phyloP scores from a whole-genome alignment of 2,888 invertebrate species.

The Tubulanus polymorphus region DNA sequence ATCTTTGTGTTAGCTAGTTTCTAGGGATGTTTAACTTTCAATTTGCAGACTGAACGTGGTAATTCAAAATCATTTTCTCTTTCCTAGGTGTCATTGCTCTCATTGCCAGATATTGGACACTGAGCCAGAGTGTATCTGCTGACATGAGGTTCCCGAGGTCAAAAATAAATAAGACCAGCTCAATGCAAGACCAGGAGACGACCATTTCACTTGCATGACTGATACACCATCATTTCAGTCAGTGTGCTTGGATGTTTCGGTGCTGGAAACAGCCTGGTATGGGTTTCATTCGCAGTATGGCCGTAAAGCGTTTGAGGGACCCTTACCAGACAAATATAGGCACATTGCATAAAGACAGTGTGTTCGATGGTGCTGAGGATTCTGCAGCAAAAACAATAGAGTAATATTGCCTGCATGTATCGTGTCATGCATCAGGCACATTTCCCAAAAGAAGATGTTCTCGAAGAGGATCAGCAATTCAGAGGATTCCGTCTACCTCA shows the following conservation, averaged over 20 bases:
- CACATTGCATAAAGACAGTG: slow-evolving; percentile 12
- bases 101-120: no score
- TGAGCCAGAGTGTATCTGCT: no score
- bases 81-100: no score
- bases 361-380: slow-evolving; percentile 15
- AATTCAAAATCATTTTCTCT: no score
- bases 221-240: neutral
- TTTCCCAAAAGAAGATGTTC: neutral
- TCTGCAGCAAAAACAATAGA: slow-evolving; percentile 7
- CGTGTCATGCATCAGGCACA: slow-evolving; percentile 2
- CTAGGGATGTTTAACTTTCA: no score
- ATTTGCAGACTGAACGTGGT: no score
- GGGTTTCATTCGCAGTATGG: neutral
- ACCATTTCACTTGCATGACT: neutral
- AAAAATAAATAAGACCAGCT: no score
- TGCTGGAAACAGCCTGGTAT: neutral
- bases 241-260: neutral
- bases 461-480: neutral
- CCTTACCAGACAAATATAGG: slow-evolving; percentile 1
- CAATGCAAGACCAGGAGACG: no score
- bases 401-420: slow-evolving; percentile 15
- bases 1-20: no score
- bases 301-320: neutral
- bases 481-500: no score
- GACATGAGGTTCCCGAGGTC: no score